These are phyloP conservation scores for Mycalesis mineus DNA, from an alignment of 2,888 invertebrate genomes.

Conservation along the genomic window DNA sequence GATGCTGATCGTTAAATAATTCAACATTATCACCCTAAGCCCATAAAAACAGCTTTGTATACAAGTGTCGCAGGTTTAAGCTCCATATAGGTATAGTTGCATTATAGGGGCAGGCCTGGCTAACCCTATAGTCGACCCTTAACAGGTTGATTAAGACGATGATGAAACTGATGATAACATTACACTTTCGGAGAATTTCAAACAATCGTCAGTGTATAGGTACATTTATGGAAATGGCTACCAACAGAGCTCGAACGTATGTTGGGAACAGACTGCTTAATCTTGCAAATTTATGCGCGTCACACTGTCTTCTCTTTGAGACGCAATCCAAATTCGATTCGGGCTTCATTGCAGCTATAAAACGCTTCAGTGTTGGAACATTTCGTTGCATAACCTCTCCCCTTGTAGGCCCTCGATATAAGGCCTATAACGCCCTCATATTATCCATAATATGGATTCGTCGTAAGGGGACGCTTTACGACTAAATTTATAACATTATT, in stretches of 20 bases:
- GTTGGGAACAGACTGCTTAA: constrained; percentile 53
- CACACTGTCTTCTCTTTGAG: constrained; percentile 68
- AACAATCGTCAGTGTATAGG: too few species aligned
- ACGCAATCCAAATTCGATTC: constrained; percentile 75
- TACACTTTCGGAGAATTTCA: too few species aligned
- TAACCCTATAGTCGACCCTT: too few species aligned
- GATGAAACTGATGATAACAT: too few species aligned
- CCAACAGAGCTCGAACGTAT: constrained; percentile 33
- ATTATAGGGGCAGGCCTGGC: too few species aligned
- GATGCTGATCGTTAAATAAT: too few species aligned
- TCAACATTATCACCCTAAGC: too few species aligned
- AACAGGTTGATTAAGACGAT: too few species aligned
- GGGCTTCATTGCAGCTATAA: constrained; percentile 10
- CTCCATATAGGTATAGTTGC: too few species aligned
- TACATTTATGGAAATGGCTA: constrained; percentile 56
- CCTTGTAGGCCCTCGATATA: too few species aligned
- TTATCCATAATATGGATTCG: not conserved
- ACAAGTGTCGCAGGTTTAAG: too few species aligned
- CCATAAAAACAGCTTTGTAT: too few species aligned
- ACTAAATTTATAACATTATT: not conserved
- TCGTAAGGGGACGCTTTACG: not conserved
- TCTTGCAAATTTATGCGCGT: constrained; percentile 77
- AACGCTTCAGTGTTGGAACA: constrained; percentile 40
- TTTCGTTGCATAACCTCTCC: constrained; percentile 46
- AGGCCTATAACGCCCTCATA: not conserved